phyloP scores from a whole-genome alignment of 2,113 vertebrate genomes.

The Megaceryle maxima region DNA sequence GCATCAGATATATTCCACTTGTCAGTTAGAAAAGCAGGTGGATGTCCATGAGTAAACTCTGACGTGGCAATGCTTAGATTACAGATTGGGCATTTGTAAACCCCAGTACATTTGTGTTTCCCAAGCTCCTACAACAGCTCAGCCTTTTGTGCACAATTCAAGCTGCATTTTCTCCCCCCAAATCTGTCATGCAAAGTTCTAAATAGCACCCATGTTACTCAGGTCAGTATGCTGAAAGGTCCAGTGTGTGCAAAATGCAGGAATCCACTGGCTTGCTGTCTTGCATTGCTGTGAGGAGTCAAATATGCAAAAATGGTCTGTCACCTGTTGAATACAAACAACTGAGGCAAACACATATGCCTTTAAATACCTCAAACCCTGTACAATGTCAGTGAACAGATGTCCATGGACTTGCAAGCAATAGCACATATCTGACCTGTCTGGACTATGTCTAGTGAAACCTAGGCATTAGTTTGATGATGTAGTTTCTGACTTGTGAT shows the following conservation, averaged over 20 bases:
- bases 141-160: not conserved
- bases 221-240: not conserved
- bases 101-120: not conserved
- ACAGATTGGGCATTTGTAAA: not conserved
- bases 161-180: rapidly evolving
- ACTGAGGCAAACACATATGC: rapidly evolving
- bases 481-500: not conserved
- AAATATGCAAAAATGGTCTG: not conserved
- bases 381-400: not conserved
- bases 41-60: not conserved
- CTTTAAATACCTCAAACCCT: not conserved
- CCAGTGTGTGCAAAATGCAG: not conserved
- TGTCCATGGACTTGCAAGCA: not conserved
- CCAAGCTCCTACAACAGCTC: not conserved
- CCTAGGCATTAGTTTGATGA: not conserved
- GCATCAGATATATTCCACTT: not conserved
- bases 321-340: not conserved
- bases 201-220: not conserved
- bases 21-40: not conserved
- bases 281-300: not conserved
- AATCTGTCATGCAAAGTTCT: not conserved
- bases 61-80: not conserved
- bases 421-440: not conserved
- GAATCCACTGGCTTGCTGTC: not conserved
- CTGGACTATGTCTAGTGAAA: not conserved